Base-by-base conservation (phyloP, 2,113 vertebrate genomes). In the Chinchilla lanigera region DNA sequence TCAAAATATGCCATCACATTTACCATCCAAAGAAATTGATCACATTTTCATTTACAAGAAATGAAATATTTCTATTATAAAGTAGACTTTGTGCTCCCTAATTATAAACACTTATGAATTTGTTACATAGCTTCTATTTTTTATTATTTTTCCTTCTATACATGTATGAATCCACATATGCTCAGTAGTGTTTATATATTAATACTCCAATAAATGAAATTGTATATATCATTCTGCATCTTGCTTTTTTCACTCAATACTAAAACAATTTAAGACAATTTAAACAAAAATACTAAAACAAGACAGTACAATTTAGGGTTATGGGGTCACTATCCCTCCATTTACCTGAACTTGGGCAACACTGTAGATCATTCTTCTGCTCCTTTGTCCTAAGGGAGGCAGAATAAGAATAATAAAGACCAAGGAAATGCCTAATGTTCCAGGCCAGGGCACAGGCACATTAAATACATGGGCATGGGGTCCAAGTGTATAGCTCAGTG, bases 41-140 rank as follows among this genome's bases (percentile, higher is more conserved):
- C 54, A 85, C 20, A 67, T 95, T 96, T 97, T 83, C 41, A 94
- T 96, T 84, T 73, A 84, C 19, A 92, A 95, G 69, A 97, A 82
- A 52, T 84, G 65, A 94, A 93, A 83, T 94, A 86, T 86, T 93
- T 69, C 3, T 52, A 60, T 67, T 86, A 35, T 71, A 86, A 33
- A 61, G 22, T 50, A 12, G 1, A 56, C 69, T 78, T 84, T 84
- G 14, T 38, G 63, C 0, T 82, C 7, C 47, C 38, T 7, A 35
- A 63, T 87, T 58, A 33, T 30, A 90, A 38, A 26, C 13, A 52
- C 47, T 19, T 12, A 28, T 24, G 20, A 65, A 9, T 82, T 73
- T 83, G 5, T 47, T 75, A 41, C 86, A n/a, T 78, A 78, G 56
- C 50, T 83, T 87, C 47, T 50, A 77, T 56, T 86, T 52, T 12